phyloP scores from a whole-genome alignment of 2,113 vertebrate species.

The Lates calcarifer region DNA sequence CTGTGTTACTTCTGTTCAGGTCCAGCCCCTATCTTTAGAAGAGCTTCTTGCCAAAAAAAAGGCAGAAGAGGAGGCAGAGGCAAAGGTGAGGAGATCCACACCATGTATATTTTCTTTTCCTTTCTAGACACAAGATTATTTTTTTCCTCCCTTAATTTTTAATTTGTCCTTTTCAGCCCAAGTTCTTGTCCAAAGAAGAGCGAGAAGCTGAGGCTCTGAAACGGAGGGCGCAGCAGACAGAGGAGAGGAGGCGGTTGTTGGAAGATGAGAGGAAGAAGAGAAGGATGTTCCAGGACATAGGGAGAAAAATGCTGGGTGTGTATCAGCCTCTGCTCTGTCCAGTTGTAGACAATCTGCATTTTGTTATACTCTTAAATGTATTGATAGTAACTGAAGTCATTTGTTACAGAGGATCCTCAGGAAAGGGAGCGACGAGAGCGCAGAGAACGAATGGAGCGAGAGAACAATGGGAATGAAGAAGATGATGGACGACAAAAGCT shows the following conservation, averaged over 20 bases:
- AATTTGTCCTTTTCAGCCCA: constrained; percentile 85
- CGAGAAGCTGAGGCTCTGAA: constrained; percentile 94
- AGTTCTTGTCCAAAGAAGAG: constrained; percentile 95
- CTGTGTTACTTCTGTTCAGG: constrained; percentile 74
- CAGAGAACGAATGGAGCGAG: constrained; percentile 94
- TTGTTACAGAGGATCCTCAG: constrained; percentile 93
- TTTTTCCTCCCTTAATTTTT: neutral
- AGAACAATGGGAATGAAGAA: constrained; percentile 95
- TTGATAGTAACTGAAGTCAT: neutral
- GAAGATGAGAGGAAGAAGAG: constrained; percentile 97
- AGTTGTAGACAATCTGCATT: neutral
- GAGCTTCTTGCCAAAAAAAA: constrained; percentile 98
- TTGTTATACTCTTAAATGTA: neutral
- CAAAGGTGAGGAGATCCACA: constrained; percentile 86
- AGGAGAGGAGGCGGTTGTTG: constrained; percentile 89
- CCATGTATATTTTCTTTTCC: neutral
- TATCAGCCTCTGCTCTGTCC: neutral
- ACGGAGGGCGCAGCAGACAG: constrained; percentile 90
- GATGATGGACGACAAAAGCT: constrained; percentile 96
- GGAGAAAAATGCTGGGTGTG: constrained; percentile 97
- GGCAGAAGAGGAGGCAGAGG: constrained; percentile 95
- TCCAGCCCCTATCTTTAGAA: constrained; percentile 94
- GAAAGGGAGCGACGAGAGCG: constrained; percentile 94
- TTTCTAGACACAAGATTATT: neutral
- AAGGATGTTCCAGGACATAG: constrained; percentile 95